Percentiles rank a stretch among this genome's conserved stretches.
Evolutionary conservation across 2,113 vertebrate genomes (phyloP).

Genomic region (Physeter macrocephalus): DNA sequence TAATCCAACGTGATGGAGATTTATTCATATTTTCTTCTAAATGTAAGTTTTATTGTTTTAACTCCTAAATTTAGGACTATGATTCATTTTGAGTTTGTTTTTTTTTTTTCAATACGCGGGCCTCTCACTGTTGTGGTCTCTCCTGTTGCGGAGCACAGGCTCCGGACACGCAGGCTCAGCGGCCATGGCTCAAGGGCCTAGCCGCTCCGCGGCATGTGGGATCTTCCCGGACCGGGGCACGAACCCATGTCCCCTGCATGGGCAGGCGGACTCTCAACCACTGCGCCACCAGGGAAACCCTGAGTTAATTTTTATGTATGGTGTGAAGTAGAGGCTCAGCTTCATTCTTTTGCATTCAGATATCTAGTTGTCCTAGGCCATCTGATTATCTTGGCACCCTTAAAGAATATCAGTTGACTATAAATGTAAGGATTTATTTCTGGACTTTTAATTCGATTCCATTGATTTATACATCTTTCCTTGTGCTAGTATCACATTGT

Average conservation of each 20-base stretch:
- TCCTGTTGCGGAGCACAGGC: no score
- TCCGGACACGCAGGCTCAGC: no score
- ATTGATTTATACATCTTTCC: neutral
- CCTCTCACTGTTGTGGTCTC: no score
- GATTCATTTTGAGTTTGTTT: neutral
- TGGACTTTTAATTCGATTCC: neutral
- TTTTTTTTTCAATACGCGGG: no score
- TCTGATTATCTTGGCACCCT: neutral
- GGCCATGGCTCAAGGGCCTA: no score
- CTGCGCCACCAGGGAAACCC: no score
- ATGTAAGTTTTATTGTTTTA: neutral
- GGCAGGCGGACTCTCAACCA: no score
- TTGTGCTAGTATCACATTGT: neutral
- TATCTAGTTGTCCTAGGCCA: neutral
- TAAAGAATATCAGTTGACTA: neutral
- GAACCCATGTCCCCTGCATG: no score
- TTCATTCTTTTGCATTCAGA: neutral
- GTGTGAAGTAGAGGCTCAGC: neutral
- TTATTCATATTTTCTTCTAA: neutral
- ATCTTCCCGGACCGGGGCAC: no score
- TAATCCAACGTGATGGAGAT: neutral
- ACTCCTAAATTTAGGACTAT: neutral
- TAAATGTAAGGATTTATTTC: neutral
- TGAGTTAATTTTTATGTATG: neutral
- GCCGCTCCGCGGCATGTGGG: no score